phyloP scores from a whole-genome alignment of 2,888 invertebrate species.

The Phyllotreta cruciferae region DNA sequence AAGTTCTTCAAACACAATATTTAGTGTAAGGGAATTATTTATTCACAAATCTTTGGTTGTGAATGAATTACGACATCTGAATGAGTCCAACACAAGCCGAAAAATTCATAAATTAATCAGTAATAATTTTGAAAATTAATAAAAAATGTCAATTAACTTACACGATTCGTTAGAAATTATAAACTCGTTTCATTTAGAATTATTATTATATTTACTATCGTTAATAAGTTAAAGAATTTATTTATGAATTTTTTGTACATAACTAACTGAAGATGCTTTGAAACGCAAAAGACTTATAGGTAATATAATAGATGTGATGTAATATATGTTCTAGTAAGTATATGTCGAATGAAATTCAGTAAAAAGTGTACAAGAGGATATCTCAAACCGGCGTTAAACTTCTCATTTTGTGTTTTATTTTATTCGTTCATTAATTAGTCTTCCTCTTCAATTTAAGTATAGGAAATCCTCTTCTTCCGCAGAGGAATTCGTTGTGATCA shows the following conservation, averaged over 20 bases:
- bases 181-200: no score
- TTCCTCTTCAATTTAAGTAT: no score
- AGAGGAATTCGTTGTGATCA: no score
- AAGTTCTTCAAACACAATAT: slow-evolving; percentile 19
- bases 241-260: slow-evolving; percentile 15
- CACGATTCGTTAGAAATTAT: no score
- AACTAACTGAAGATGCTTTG: slow-evolving; percentile 21
- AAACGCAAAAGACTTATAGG: slow-evolving; percentile 26
- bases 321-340: slow-evolving; percentile 26
- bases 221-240: slow-evolving; percentile 1
- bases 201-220: no score
- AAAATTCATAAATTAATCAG: slow-evolving; percentile 11
- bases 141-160: no score
- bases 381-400: no score
- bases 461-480: no score
- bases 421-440: no score
- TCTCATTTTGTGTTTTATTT: no score
- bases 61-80: slow-evolving; percentile 14
- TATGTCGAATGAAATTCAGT: background rate
- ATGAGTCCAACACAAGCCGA: background rate
- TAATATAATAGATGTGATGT: slow-evolving; percentile 27
- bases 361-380: no score
- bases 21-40: slow-evolving; percentile 13
- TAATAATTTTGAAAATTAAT: background rate
- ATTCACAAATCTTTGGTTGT: slow-evolving; percentile 25